Conservation (phyloP, 2,113 vertebrate genomes). For the Candoia aspera region DNA sequence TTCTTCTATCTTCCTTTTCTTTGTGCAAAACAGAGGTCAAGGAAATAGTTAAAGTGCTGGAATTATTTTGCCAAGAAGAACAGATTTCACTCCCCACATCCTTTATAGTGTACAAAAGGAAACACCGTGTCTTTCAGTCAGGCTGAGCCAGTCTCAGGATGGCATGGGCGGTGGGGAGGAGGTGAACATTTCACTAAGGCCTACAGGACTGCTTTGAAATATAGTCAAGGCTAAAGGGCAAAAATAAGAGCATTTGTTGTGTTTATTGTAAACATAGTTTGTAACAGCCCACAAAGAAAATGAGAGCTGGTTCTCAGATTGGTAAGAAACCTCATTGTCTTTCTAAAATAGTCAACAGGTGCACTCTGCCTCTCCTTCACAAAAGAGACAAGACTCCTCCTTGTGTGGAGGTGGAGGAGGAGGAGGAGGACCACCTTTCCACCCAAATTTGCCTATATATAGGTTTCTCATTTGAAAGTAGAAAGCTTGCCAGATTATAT, state of each 20-base stretch:
- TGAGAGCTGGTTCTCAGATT: neutral
- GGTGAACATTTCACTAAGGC: neutral
- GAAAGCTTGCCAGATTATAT: neutral
- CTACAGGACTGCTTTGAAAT: neutral
- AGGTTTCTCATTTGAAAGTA: neutral
- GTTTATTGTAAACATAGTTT: neutral
- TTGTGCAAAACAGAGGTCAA: slow-evolving; percentile 20
- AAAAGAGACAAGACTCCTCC: neutral
- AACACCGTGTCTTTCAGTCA: neutral
- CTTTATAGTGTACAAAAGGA: slow-evolving; percentile 6
- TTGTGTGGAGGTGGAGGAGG: neutral
- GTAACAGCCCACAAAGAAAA: neutral
- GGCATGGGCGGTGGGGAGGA: too few species aligned
- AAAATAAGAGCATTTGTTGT: neutral
- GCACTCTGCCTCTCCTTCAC: neutral
- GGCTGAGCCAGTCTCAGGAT: neutral
- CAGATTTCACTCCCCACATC: neutral
- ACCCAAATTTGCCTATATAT: neutral
- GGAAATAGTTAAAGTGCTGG: slow-evolving; percentile 18
- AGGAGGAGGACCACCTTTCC: neutral
- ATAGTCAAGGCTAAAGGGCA: neutral
- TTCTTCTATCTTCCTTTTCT: slow-evolving; percentile 4
- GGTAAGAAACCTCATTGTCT: neutral
- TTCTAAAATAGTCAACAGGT: neutral
- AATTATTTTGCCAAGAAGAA: slow-evolving; percentile 11